These are phyloP conservation scores for Entomyzon cyanotis DNA, from an alignment of 2,113 vertebrate genomes.

Conservation along the genomic window DNA sequence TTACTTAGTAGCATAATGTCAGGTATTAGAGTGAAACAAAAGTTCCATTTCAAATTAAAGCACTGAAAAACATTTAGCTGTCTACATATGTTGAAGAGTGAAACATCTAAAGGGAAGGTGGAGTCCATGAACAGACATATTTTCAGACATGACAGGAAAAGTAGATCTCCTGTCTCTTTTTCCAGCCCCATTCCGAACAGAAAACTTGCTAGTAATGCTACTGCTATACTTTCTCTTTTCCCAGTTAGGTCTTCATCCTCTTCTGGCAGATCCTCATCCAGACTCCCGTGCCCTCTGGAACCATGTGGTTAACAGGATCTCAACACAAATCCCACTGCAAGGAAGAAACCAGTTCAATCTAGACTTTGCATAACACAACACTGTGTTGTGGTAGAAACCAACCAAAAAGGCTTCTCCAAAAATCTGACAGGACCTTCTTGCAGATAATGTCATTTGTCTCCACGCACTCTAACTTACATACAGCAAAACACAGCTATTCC, in stretches of 20 bases:
- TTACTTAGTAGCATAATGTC: slow-evolving; percentile 2
- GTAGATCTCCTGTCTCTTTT: not conserved
- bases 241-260: not conserved
- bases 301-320: not conserved
- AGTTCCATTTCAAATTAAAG: not conserved
- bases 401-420: not conserved
- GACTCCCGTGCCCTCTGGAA: not conserved
- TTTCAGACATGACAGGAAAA: not conserved
- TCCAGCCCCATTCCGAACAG: not conserved
- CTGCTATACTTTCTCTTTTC: not conserved
- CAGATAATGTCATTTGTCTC: not conserved
- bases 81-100: not conserved
- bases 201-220: not conserved
- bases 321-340: not conserved
- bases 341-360: not conserved
- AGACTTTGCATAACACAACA: not conserved
- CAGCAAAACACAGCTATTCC: not conserved
- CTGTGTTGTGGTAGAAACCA: not conserved
- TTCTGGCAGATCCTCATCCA: not conserved
- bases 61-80: not conserved
- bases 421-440: not conserved
- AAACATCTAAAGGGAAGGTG: not conserved
- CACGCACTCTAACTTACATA: not conserved
- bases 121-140: not conserved
- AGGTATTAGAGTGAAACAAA: slow-evolving; percentile 12